Evolutionary conservation across 2,113 vertebrate genomes (phyloP), one percentile per base, ranked within the genome.

Genomic region (Thalassoma bifasciatum): DNA sequence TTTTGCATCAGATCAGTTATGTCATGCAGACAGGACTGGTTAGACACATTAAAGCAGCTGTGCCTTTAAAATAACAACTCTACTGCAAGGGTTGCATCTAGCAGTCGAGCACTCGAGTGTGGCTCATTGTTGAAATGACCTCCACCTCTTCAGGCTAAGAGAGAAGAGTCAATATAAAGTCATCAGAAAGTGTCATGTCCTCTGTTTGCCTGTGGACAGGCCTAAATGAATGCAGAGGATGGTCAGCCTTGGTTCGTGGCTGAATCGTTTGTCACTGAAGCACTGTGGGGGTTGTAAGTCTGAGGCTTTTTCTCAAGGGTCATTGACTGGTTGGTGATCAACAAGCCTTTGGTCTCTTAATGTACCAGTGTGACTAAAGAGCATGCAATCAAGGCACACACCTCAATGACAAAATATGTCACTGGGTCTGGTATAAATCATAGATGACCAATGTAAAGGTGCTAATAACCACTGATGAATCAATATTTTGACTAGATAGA

Each of bases 181-280:
- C 90, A 93, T 94, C 91, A 89, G 76, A 92, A 88, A 86, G 84
- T 93, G 90, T 77, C 90, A 90, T 84, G 71, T 84, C 83, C 77
- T 84, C 81, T 51, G 80, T 91, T 91, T 90, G 91, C 86, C 88
- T 86, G 81, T 79, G 82, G 90, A 90, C 75, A 88, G 54, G 79
- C 86, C 84, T 54, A 82, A 93, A 93, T 91, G 77, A 92, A 92
- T 90, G 77, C 65, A 50, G 72, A 77, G 68, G 56, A 19, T 66
- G 57, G 80, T 72, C 50, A 50, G 79, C 83, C 67, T 75, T 50
- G 66, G 54, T 78, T 68, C 61, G 70, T 75, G 76, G 66, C 71
- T 62, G n/a, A 57, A 38, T 91, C 86, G 44, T 90, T 91, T 88
- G 87, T 90, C 91, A 91, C 70, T 51, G 56, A 83, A 73, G 72